phyloP scores from a whole-genome alignment of 2,888 invertebrate genomes.

The Gortyna flavago region DNA sequence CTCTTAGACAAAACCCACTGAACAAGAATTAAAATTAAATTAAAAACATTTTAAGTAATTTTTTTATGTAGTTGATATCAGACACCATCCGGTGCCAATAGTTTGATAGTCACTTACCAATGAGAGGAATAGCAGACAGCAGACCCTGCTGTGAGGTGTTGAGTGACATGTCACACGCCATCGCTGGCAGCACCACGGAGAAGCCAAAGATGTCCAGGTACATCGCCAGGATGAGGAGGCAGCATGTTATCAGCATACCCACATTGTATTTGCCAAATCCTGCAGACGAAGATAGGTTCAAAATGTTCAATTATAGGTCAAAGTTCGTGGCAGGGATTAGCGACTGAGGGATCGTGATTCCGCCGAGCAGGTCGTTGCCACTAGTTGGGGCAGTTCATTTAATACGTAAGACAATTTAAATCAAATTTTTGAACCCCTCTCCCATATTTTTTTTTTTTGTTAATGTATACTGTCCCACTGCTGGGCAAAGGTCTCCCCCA shows the following conservation, averaged over 20 bases:
- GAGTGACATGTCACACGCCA: conserved; percentile 92
- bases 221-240: conserved; percentile 85
- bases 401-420: no score
- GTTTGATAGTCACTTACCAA: conserved; percentile 72
- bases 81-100: background rate
- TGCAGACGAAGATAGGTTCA: conserved; percentile 67
- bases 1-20: no score
- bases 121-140: conserved; percentile 85
- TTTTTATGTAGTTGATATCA: background rate
- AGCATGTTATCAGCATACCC: conserved; percentile 89
- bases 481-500: no score
- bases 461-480: no score
- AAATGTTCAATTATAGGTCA: background rate
- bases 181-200: conserved; percentile 91
- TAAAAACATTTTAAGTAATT: no score
- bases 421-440: no score
- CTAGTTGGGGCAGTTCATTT: no score
- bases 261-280: conserved; percentile 93
- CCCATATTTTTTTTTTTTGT: no score
- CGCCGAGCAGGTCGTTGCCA: no score
- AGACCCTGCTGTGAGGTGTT: conserved; percentile 91
- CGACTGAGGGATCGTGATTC: no score
- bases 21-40: no score
- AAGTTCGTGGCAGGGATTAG: no score
- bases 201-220: conserved; percentile 84